Base-by-base conservation (phyloP, 2,113 vertebrate species). In the Tachysurus fulvidraco region DNA sequence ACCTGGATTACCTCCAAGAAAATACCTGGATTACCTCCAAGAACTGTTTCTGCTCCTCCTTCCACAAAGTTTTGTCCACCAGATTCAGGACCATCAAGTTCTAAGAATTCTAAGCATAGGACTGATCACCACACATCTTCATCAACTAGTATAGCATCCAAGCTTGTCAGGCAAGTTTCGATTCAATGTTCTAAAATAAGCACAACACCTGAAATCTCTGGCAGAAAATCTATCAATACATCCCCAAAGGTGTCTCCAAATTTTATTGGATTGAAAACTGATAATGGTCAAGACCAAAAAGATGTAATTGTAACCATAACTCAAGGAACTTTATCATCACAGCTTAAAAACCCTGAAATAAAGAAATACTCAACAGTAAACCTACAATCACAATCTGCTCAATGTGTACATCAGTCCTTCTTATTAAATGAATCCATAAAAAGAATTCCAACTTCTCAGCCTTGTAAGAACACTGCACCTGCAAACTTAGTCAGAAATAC, bases 151-250 rank as follows among this genome's bases (percentile, higher is more conserved):
- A 69, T 41, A 28, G 73, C 57, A 50, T 54, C 83, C 23, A 82
- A 79, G 23, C 59, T 85, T 55, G 23, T 50, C 54, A 83, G 76
- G 46, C 50, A 74, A 23, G 74, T 12, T 9, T 80, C 71, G 41
- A 57, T 57, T 65, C 55, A 88, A 25, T 91, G 86, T 44, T 92
- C 85, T 69, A 92, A 91, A 44, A 64, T 87, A 88, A 73, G 85
- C 55, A 30, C 88, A n/a, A 92, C 93, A 60, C 77, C 82, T 71
- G 73, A 90, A 25, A 92, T 90, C 0, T 89, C 95, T 71, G 91
- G 94, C 77, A 95, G 95, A 92, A 92, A 88, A n/a, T 89, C 93
- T 64, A 44, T 91, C 78, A 92, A 94, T 82, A 89, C 95, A 64
- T 86, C 88, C n/a, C 77, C 91, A 82, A 90, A 86, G 83, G 25